Evolutionary conservation across 1,140 invertebrate genomes (phyloP), one percentile per base, ranked within the genome.

Genomic region (Drosophila pallidifrons): DNA sequence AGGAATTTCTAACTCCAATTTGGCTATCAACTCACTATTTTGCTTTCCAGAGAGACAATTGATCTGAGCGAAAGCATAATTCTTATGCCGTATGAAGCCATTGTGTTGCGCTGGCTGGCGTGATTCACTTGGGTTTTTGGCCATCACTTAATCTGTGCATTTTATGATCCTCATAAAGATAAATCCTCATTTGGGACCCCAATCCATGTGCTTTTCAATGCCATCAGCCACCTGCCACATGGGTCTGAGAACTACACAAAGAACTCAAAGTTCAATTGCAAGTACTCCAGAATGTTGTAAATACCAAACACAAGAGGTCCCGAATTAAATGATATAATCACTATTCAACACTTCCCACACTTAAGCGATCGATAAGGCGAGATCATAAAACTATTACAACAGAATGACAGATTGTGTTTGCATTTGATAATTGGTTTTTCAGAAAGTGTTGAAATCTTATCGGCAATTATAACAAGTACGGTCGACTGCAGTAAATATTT

Each of bases 81-180:
- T 5, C 70, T 92, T 1, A 91, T 89, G 91, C 91, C 91, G 1
- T 91, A 87, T 55, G 91, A 92, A 46, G 85, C 91, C 5, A 58
- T 91, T 11, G 88, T 92, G 0, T 46, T 92, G 16, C 88, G 79
- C 5, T 92, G 88, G 91, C n/a, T 66, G 20, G 80, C 81, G 10
- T 88, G 43, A 83, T 13, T 41, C 15, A 46, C 3, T 3, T 25
- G 7, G 15, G 16, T 5, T 35, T 58, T 28, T 13, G 30, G 20
- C 20, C 41, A 60, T 25, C 28, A 8, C 15, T 38, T 74, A 67
- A 66, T 67, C 57, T 47, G 57, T 60, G 54, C 60, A 51, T 59
- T 61, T 61, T 35, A 64, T 32, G 43, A 16, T 30, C 32, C 46
- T 30, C 49, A 65, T 87, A 88, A 88, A 88, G 76, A 79, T 88